Conservation (phyloP, 2,888 invertebrate genomes). For the Melieria omissa region DNA sequence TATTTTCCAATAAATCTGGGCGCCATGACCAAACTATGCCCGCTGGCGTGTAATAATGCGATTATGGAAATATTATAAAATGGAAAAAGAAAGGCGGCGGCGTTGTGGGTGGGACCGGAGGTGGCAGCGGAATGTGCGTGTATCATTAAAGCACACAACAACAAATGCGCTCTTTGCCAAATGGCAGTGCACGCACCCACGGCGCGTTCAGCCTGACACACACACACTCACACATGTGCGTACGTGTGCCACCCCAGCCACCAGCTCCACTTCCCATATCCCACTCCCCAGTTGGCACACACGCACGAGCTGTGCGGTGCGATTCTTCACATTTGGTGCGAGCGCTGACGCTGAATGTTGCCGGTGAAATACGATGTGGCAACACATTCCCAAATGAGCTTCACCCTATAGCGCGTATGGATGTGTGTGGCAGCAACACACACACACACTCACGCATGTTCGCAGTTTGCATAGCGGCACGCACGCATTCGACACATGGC, state of each 20-base stretch:
- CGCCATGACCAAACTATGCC: conserved; percentile 5
- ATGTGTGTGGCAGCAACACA: conserved; percentile 1
- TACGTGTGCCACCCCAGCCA: not conserved
- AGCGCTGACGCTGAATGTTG: not conserved
- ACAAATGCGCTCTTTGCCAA: not conserved
- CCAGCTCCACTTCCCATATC: not conserved
- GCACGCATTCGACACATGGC: conserved; percentile 54
- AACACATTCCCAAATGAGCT: conserved; percentile 52
- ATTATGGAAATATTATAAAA: conserved; percentile 10
- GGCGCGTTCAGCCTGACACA: too few relatives aligned
- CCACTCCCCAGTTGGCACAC: too few relatives aligned
- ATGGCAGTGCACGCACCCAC: too few relatives aligned
- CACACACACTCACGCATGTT: conserved; percentile 4
- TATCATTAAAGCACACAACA: not conserved
- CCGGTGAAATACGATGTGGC: conserved; percentile 58
- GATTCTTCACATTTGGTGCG: conserved; percentile 26
- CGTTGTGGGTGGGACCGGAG: not conserved
- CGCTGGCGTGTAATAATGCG: conserved; percentile 8
- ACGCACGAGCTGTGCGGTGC: conserved; percentile 1
- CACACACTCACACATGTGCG: too few relatives aligned
- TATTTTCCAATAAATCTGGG: not conserved
- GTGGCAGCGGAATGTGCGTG: not conserved
- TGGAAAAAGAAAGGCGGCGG: not conserved
- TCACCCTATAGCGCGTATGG: not conserved
- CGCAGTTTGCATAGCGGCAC: not conserved